Evolutionary conservation across 2,113 vertebrate genomes (phyloP), one percentile per base, ranked within the genome.

Genomic region (Labeo rohita): DNA sequence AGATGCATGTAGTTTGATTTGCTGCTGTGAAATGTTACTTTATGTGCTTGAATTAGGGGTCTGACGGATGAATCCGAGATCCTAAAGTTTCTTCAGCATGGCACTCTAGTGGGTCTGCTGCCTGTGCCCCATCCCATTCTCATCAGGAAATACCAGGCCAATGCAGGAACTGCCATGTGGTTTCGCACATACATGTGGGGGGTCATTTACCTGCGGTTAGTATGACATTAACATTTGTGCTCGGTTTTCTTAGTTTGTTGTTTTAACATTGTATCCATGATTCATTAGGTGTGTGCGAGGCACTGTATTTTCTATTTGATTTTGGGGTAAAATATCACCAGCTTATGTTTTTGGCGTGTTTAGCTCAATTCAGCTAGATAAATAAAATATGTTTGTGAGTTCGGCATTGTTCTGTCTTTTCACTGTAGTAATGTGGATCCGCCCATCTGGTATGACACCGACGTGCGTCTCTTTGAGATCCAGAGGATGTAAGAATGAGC

Each of bases 171-270:
- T 0, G 97, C 98, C 91, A 97, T 96, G 96, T 99, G 98, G 98
- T 99, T 99, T 92, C 97, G 98, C 59, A 99, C 98, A 45, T 99
- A 99, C 93, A 99, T 99, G 98, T 99, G 98, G 98, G 98, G 98
- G 2, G 97, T 99, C 52, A 96, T 99, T 92, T 99, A 99, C 90
- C 91, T 99, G 92, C 97, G 98, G 98, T 99, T 90, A 95, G 93
- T 91, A 11, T 45, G 36, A 43, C 66, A 68, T 15, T 36, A 3
- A 28, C 34, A 0, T 66, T 13, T 34, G 59, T 63, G n/a, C 39
- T 39, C 3, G 39, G 39, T 39, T 39, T 28, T 28, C 28, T 28
- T 28, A 28, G 28, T 28, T 28, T 28, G 1, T 28, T 28, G 28
- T 28, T 28, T 28, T 28, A 28, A 28, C 28, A 2, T 28, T 28